Percentiles rank a stretch among this genome's conserved stretches.
Conservation (phyloP, 2,797 vertebrate species). For the Setipinna tenuifilis region DNA sequence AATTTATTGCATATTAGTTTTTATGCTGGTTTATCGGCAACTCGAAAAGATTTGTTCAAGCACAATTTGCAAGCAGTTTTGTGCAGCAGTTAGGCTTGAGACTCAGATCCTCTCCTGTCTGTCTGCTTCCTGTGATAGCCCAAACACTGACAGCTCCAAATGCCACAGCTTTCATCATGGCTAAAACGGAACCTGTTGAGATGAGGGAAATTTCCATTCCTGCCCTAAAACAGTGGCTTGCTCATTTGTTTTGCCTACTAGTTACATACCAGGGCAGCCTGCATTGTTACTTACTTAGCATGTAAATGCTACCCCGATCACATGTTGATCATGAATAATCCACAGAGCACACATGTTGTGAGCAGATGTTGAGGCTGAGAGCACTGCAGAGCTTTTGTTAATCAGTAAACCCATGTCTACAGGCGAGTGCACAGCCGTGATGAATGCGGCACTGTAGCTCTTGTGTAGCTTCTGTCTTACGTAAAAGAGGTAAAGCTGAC, state of each 20-base stretch:
- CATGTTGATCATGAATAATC: neutral
- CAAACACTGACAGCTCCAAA: neutral
- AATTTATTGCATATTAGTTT: neutral
- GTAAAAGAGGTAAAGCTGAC: neutral
- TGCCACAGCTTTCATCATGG: neutral
- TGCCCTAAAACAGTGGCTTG: neutral
- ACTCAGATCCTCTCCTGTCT: neutral
- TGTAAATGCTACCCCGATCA: neutral
- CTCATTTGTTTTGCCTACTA: neutral
- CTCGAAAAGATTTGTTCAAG: neutral
- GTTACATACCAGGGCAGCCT: neutral
- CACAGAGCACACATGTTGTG: neutral
- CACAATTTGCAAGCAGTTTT: neutral
- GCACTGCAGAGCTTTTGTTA: neutral
- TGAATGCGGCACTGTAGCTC: neutral
- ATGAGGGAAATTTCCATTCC: neutral
- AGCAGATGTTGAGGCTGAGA: neutral
- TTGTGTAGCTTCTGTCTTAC: neutral
- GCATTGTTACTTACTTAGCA: neutral
- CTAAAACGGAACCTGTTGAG: neutral
- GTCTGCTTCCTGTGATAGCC: neutral
- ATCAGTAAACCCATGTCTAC: neutral
- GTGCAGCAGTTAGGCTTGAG: neutral
- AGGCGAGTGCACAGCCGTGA: neutral
- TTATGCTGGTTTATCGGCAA: neutral